Evolutionary conservation across 2,113 vertebrate species (phyloP).

Genomic region (Hemibates koningsi): DNA sequence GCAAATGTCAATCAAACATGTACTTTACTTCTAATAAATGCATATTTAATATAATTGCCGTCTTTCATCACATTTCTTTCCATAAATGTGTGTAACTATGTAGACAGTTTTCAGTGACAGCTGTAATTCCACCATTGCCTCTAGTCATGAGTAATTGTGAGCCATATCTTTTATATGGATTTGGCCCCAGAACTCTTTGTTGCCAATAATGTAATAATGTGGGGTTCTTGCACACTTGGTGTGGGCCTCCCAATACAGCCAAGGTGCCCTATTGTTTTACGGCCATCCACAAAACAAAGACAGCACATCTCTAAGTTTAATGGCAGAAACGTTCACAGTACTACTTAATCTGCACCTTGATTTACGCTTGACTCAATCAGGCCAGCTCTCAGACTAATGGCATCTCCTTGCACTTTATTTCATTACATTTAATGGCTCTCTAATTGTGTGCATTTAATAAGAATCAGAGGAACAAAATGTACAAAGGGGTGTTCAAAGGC

Average conservation of each 20-base stretch:
- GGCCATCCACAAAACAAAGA: slow-evolving; percentile 27
- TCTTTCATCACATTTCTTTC: not conserved
- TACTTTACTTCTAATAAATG: not conserved
- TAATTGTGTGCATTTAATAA: slow-evolving; percentile 64
- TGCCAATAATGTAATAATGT: slow-evolving; percentile 4
- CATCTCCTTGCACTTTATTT: slow-evolving; percentile 51
- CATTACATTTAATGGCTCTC: slow-evolving; percentile 60
- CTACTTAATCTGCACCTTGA: slow-evolving; percentile 29
- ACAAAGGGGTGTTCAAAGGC: not conserved
- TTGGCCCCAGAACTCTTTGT: not conserved
- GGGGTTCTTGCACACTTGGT: not conserved
- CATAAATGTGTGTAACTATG: not conserved
- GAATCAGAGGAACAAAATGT: slow-evolving; percentile 22
- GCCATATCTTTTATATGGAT: not conserved
- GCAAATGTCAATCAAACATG: not conserved
- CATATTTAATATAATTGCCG: not conserved
- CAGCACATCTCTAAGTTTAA: slow-evolving; percentile 17
- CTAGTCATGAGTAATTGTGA: not conserved
- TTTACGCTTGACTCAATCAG: slow-evolving; percentile 51
- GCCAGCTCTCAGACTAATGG: slow-evolving; percentile 55
- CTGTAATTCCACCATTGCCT: not conserved
- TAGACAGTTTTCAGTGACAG: not conserved
- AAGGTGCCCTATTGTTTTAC: slow-evolving; percentile 42
- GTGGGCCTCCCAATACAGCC: not conserved
- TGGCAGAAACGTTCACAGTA: not conserved